Evolutionary conservation across 2,113 vertebrate species (phyloP).

Genomic region (Thunnus maccoyii): DNA sequence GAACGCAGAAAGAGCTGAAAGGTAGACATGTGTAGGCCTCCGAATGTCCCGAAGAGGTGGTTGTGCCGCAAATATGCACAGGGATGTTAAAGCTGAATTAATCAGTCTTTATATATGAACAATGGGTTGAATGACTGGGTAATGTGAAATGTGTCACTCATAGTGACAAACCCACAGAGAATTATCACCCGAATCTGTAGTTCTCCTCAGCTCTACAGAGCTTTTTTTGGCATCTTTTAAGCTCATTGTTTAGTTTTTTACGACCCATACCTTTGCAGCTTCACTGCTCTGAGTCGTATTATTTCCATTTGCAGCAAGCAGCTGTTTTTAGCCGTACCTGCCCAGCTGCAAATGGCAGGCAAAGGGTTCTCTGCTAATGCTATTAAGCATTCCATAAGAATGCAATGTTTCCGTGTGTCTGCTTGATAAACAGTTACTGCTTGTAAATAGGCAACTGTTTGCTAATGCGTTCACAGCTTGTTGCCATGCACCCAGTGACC

Average conservation of each 20-base stretch:
- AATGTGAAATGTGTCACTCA: not conserved
- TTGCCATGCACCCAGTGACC: no score
- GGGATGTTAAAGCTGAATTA: not conserved
- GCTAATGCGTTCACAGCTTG: no score
- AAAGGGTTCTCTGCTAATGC: not conserved
- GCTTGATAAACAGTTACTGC: no score
- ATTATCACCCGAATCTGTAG: no score
- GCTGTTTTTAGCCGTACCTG: not conserved
- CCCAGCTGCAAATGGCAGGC: not conserved
- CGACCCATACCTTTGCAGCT: not conserved
- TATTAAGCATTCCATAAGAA: no score
- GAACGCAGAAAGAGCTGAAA: slow-evolving; percentile 26
- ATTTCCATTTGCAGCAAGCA: not conserved
- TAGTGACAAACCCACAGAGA: not conserved
- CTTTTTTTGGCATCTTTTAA: not conserved
- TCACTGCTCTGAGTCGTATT: not conserved
- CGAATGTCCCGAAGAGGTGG: not conserved
- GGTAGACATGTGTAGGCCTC: not conserved
- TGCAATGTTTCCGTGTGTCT: no score
- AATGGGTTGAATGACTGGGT: not conserved
- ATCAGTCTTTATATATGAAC: not conserved
- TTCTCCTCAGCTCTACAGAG: not conserved
- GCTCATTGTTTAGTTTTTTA: not conserved
- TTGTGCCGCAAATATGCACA: not conserved
- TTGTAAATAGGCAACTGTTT: no score